Percentiles rank a stretch among this genome's conserved stretches.
These are phyloP conservation scores for Cygnus olor DNA, from an alignment of 2,797 vertebrate genomes.

Conservation along the genomic window DNA sequence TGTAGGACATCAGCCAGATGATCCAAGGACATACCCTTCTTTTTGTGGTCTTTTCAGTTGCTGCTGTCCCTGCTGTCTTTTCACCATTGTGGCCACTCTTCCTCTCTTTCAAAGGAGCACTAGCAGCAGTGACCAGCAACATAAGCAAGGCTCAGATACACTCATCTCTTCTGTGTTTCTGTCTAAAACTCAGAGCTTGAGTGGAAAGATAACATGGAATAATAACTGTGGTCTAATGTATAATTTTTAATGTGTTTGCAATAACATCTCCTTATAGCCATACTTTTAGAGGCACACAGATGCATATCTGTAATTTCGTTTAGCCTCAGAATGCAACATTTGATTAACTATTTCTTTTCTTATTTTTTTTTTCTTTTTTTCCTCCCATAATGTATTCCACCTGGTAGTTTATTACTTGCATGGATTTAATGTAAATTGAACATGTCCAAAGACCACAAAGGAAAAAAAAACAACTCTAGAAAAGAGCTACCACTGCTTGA, in stretches of 20 bases:
- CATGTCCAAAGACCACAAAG: neutral
- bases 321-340: neutral
- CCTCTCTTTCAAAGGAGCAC: neutral
- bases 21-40: neutral
- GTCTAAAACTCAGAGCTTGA: neutral
- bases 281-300: neutral
- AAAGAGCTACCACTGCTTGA: neutral
- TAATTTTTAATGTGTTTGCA: neutral
- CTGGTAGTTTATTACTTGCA: neutral
- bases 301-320: neutral
- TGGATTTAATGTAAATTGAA: slow-evolving; percentile 6
- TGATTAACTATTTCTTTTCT: neutral
- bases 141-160: neutral
- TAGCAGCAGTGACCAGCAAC: neutral
- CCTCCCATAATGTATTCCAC: neutral
- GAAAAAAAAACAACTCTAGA: neutral
- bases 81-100: neutral
- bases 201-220: neutral
- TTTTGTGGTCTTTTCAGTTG: neutral
- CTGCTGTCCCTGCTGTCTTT: neutral
- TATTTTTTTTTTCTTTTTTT: neutral
- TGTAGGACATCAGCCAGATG: neutral
- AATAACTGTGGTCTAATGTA: neutral
- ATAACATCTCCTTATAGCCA: neutral
- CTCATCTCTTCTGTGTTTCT: neutral